Evolutionary conservation across 2,888 invertebrate species (phyloP).

Genomic region (Drosophila kuntzei): DNA sequence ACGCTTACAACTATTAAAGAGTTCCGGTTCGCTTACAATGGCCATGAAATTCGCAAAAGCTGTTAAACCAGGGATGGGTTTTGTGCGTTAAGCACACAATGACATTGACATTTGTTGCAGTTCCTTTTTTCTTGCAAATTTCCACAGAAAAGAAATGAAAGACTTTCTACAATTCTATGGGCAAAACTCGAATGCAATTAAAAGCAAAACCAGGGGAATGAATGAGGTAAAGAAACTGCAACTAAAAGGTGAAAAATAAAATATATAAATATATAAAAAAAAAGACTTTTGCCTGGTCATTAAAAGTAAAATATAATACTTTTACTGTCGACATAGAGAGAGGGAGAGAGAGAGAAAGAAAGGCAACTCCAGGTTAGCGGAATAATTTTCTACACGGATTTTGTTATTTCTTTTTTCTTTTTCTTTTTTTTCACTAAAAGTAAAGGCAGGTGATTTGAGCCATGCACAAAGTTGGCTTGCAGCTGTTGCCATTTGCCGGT

Average conservation of each 20-base stretch:
- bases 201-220: slow-evolving; percentile 26
- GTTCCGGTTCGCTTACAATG: slow-evolving; percentile 44
- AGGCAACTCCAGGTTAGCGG: slow-evolving; percentile 45
- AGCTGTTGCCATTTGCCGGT: slow-evolving; percentile 22
- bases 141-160: slow-evolving; percentile 65
- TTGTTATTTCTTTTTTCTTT: slow-evolving; percentile 12
- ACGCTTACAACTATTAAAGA: slow-evolving; percentile 20
- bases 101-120: slow-evolving; percentile 51
- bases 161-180: slow-evolving; percentile 62
- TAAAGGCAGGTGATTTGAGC: slow-evolving; percentile 38
- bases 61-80: slow-evolving; percentile 25
- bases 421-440: slow-evolving; percentile 13
- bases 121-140: slow-evolving; percentile 53
- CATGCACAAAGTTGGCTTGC: slow-evolving; percentile 33
- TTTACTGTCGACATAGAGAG: slow-evolving; percentile 38
- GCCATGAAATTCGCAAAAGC: slow-evolving; percentile 40
- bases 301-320: slow-evolving; percentile 72
- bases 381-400: slow-evolving; percentile 51
- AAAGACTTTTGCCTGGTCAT: slow-evolving; percentile 53
- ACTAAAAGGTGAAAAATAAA: slow-evolving; percentile 24
- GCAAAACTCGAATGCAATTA: slow-evolving; percentile 46
- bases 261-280: slow-evolving; percentile 24
- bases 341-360: slow-evolving; percentile 5
- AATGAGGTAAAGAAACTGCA: slow-evolving; percentile 12
- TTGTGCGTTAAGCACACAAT: slow-evolving; percentile 47